phyloP scores from a whole-genome alignment of 2,888 invertebrate species.

The Cantharis nigra region DNA sequence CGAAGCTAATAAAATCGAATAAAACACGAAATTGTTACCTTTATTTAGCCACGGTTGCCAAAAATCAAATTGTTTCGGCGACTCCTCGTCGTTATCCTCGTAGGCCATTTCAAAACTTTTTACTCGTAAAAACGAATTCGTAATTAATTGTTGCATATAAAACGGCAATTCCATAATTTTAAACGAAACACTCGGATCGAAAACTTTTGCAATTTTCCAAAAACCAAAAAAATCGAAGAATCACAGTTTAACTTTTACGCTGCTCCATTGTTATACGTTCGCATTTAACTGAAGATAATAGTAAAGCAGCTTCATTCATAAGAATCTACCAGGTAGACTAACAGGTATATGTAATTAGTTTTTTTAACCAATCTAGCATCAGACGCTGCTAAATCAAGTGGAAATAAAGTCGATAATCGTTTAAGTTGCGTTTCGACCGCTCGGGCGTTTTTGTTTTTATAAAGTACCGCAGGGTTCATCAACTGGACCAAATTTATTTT shows the following conservation, averaged over 20 bases:
- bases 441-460: slow-evolving; percentile 44
- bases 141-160: slow-evolving; percentile 46
- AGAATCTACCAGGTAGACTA: slow-evolving; percentile 52
- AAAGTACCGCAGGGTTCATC: slow-evolving; percentile 28
- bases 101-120: slow-evolving; percentile 25
- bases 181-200: not conserved
- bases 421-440: slow-evolving; percentile 47
- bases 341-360: slow-evolving; percentile 54
- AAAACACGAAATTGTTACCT: slow-evolving; percentile 42
- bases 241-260: slow-evolving; percentile 33
- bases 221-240: slow-evolving; percentile 16
- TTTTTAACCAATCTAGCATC: slow-evolving; percentile 41
- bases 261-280: slow-evolving; percentile 41
- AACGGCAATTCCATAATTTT: slow-evolving; percentile 47
- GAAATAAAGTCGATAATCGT: slow-evolving; percentile 41
- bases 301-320: slow-evolving; percentile 55
- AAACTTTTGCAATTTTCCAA: not conserved
- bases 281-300: slow-evolving; percentile 45
- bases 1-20: not conserved
- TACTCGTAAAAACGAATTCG: slow-evolving; percentile 40
- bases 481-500: slow-evolving; percentile 14
- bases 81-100: slow-evolving; percentile 10
- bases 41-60: slow-evolving; percentile 56
- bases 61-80: slow-evolving; percentile 38
- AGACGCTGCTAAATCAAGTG: slow-evolving; percentile 31